These are phyloP conservation scores for Danio rerio DNA, from an alignment of 2,113 vertebrate species.

Conservation along the genomic window GRCz12tu NC_133198.1:34678001-34678500, in stretches of 20 bases:
- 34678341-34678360: conserved; percentile 45
- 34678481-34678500: neutral
- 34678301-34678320: conserved; percentile 15
- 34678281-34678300: conserved; percentile 41
- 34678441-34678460: neutral
- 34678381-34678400: conserved; percentile 1
- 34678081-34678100: conserved; percentile 40
- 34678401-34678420: neutral
- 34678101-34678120: conserved; percentile 53
- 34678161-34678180: conserved; percentile 26
- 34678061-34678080: conserved; percentile 51
- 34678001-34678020: conserved; percentile 4
- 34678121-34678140: conserved; percentile 53
- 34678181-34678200: conserved; percentile 14
- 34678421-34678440: neutral
- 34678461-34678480: neutral
- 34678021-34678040: neutral
- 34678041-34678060: conserved; percentile 8
- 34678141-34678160: conserved; percentile 33
- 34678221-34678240: conserved; percentile 53
- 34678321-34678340: conserved; percentile 32
- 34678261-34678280: conserved; percentile 47
- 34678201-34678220: conserved; percentile 40
- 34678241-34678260: conserved; percentile 43
- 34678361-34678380: conserved; percentile 29